phyloP scores from a whole-genome alignment of 2,113 vertebrate species.

The Zosterops lateralis region DNA sequence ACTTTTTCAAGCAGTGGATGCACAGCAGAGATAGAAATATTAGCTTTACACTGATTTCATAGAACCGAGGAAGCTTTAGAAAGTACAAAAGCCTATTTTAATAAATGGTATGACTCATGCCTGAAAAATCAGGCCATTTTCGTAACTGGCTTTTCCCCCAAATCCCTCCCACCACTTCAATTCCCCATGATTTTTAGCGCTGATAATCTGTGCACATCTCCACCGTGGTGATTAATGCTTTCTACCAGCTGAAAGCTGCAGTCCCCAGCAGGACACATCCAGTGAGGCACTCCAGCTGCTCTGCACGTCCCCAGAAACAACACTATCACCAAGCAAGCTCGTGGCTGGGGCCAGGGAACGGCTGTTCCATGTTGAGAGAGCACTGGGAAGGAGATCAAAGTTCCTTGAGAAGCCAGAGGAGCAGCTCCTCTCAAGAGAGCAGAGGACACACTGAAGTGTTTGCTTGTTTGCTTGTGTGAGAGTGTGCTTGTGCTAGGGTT shows the following conservation, averaged over 20 bases:
- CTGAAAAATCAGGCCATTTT: slow-evolving; percentile 48
- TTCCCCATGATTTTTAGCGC: background rate
- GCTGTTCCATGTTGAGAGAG: background rate
- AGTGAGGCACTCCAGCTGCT: background rate
- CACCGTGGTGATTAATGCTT: background rate
- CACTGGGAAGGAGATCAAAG: background rate
- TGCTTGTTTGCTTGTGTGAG: background rate
- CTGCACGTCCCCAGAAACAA: background rate
- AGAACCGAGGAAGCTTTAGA: background rate
- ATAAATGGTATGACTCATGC: slow-evolving; percentile 42
- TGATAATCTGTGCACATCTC: slow-evolving; percentile 5
- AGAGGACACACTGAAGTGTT: background rate
- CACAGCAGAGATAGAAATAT: background rate
- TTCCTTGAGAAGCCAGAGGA: background rate
- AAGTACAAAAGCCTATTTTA: slow-evolving; percentile 50
- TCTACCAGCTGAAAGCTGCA: background rate
- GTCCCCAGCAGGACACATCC: background rate
- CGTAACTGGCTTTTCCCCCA: slow-evolving; percentile 24
- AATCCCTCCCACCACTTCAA: slow-evolving; percentile 27
- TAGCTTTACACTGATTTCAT: slow-evolving; percentile 17
- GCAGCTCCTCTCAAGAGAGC: background rate
- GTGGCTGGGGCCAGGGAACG: background rate
- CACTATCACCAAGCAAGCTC: background rate
- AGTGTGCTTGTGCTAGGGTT: background rate
- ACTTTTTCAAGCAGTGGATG: background rate